phyloP scores from a whole-genome alignment of 23 tunicate genomes.

The Halocynthia aurantium region DNA sequence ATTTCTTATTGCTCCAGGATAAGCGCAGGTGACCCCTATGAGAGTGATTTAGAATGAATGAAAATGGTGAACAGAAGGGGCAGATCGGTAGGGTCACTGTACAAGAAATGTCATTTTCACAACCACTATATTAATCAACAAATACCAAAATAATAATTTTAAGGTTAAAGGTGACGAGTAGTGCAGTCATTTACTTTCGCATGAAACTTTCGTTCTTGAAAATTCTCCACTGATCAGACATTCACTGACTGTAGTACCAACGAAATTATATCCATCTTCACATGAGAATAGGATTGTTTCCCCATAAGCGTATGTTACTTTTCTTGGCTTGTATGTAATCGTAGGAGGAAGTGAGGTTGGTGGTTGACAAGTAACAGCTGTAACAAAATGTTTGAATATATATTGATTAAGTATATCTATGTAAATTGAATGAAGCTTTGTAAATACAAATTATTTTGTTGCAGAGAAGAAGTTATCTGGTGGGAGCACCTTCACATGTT shows the following conservation, averaged over 20 bases:
- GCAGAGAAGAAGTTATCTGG: not conserved
- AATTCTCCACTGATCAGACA: conserved; percentile 29
- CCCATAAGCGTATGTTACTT: conserved; percentile 2
- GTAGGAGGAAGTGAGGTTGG: not conserved
- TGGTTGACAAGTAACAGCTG: conserved; percentile 13
- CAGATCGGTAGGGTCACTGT: not conserved
- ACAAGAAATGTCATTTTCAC: not conserved
- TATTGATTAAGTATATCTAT: not conserved
- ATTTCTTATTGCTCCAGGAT: conserved; percentile 10
- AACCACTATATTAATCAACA: not conserved
- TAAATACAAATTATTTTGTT: not conserved
- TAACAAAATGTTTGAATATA: not conserved
- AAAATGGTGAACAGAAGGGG: not conserved
- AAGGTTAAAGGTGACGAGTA: too few relatives aligned
- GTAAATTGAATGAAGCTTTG: conserved; percentile 1
- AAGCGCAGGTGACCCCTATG: conserved; percentile 27
- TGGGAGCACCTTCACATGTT: conserved; percentile 27
- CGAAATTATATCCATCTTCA: conserved; percentile 12
- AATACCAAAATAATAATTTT: too few relatives aligned
- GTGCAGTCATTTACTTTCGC: conserved; percentile 20
- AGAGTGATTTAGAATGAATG: not conserved
- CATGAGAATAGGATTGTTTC: conserved; percentile 21
- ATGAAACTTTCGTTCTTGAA: not conserved
- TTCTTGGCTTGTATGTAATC: conserved; percentile 4
- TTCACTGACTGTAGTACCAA: conserved; percentile 10